These are phyloP conservation scores for Xylocopa sonorina DNA, from an alignment of 1,140 invertebrate genomes.

Conservation along the genomic window DNA sequence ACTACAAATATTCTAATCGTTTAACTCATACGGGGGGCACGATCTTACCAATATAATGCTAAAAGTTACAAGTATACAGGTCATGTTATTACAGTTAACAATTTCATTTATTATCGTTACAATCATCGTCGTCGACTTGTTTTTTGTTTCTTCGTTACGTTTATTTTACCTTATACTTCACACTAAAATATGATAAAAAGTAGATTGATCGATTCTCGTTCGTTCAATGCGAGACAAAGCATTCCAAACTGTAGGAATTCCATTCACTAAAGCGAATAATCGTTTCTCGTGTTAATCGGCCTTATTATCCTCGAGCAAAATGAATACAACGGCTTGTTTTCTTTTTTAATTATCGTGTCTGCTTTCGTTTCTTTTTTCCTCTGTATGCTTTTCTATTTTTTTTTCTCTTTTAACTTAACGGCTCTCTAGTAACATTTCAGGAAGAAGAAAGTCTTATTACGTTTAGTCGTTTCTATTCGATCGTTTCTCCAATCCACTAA, in stretches of 20 bases:
- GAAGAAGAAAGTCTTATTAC: conserved; percentile 17
- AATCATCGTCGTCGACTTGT: conserved; percentile 66
- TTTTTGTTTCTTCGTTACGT: conserved; percentile 69
- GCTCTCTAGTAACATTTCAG: conserved; percentile 41
- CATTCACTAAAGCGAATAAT: conserved; percentile 54
- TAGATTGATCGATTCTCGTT: conserved; percentile 66
- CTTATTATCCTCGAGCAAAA: conserved; percentile 43
- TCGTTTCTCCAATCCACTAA: conserved; percentile 46
- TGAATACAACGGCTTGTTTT: conserved; percentile 31
- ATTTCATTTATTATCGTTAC: conserved; percentile 74
- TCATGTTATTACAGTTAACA: conserved; percentile 78
- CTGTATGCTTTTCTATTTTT: background rate
- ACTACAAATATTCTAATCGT: conserved; percentile 70
- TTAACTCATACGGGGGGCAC: conserved; percentile 74
- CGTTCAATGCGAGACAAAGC: conserved; percentile 62
- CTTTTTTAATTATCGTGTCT: background rate
- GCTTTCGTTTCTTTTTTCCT: background rate
- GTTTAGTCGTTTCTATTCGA: conserved; percentile 40
- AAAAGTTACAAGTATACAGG: conserved; percentile 81
- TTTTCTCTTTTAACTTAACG: background rate
- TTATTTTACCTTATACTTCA: conserved; percentile 74
- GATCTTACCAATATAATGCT: conserved; percentile 82
- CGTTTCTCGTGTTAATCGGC: conserved; percentile 15
- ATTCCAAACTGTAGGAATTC: conserved; percentile 69
- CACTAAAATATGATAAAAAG: conserved; percentile 73